These are phyloP conservation scores for Drosophila equinoxialis DNA, from an alignment of 1,140 invertebrate species.

Conservation along the genomic window DNA sequence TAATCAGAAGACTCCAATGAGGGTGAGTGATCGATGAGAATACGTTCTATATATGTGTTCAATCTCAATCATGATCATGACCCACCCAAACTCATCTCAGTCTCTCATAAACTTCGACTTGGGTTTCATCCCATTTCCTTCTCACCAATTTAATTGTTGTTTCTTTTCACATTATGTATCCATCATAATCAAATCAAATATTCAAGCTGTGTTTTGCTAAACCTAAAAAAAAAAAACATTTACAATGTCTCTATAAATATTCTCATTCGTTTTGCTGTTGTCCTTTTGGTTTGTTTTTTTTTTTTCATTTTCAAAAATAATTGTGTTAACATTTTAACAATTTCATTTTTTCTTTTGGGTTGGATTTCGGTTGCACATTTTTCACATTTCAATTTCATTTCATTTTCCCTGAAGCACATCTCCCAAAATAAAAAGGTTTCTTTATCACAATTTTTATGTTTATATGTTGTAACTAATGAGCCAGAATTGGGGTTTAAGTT, in stretches of 20 bases:
- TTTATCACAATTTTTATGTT: slow-evolving; percentile 64
- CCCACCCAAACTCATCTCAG: slow-evolving; percentile 29
- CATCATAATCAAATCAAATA: slow-evolving; percentile 36
- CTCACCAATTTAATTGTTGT: slow-evolving; percentile 12
- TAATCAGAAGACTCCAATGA: slow-evolving; percentile 81
- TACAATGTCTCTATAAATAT: slow-evolving; percentile 27
- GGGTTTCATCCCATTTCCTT: slow-evolving; percentile 25
- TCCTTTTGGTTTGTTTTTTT: slow-evolving; percentile 8
- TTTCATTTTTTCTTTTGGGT: slow-evolving; percentile 7
- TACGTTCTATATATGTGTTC: slow-evolving; percentile 3
- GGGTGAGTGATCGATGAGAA: slow-evolving; percentile 73
- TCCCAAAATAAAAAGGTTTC: slow-evolving; percentile 8
- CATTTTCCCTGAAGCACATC: slow-evolving; percentile 41
- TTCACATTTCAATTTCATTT: slow-evolving; percentile 37
- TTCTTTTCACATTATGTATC: slow-evolving; percentile 21
- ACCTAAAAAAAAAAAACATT: slow-evolving; percentile 28
- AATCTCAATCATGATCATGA: slow-evolving; percentile 43
- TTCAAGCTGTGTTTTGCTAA: slow-evolving; percentile 82
- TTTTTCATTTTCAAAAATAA: slow-evolving; percentile 13
- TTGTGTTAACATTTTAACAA: slow-evolving; percentile 46
- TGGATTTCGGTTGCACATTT: slow-evolving; percentile 31
- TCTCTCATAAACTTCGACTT: slow-evolving; percentile 29
- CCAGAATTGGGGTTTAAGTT: slow-evolving; percentile 27
- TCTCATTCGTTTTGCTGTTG: slow-evolving; percentile 23
- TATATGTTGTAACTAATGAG: slow-evolving; percentile 53